Evolutionary conservation across 2,888 invertebrate species (phyloP).

Genomic region (Lydus trimaculatus): DNA sequence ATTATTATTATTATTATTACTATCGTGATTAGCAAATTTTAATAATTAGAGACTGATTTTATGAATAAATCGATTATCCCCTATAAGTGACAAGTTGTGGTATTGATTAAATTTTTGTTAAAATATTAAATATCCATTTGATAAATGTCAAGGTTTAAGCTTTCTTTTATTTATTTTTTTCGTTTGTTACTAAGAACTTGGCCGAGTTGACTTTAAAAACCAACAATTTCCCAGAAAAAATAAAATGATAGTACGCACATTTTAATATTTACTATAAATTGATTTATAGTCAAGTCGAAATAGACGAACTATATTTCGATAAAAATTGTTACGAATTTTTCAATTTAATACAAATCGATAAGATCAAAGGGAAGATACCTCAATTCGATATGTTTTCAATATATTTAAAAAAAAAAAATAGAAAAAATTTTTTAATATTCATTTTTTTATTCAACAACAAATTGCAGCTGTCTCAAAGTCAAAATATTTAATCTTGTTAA

Average conservation of each 20-base stretch:
- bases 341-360: neutral
- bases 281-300: neutral
- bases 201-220: neutral
- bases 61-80: neutral
- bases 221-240: too few relatives aligned
- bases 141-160: neutral
- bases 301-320: neutral
- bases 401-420: neutral
- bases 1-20: neutral
- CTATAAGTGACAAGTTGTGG: neutral
- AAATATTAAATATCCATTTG: neutral
- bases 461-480: conserved; percentile 4
- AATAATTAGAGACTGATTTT: neutral
- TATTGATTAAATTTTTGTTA: neutral
- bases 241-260: too few relatives aligned
- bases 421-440: neutral
- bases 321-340: neutral
- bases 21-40: neutral
- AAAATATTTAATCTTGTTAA: conserved; percentile 8
- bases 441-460: neutral
- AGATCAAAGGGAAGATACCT: neutral
- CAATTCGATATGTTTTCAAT: too few relatives aligned
- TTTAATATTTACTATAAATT: too few relatives aligned
- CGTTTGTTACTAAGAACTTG: neutral
- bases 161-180: neutral